phyloP scores from a whole-genome alignment of 2,888 invertebrate species.

The Sesia apiformis region DNA sequence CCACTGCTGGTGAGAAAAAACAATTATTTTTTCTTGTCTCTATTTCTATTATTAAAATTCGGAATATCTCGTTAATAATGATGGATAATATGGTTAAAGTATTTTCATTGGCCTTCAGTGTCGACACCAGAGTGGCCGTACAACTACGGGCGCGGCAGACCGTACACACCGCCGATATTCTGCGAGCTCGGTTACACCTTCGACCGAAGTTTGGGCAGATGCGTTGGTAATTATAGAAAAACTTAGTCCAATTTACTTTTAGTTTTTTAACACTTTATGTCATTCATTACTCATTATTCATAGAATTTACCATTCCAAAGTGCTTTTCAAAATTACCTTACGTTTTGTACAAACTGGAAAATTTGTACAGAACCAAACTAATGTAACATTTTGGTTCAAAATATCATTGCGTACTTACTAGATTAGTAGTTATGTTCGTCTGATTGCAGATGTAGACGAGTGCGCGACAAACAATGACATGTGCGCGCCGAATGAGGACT shows the following conservation, averaged over 20 bases:
- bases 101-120: background rate
- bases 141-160: conserved; percentile 14
- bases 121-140: conserved; percentile 20
- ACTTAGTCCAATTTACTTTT: too few relatives aligned
- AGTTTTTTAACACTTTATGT: too few relatives aligned
- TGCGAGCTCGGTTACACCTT: conserved; percentile 53
- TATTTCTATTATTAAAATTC: background rate
- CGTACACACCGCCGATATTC: conserved; percentile 19
- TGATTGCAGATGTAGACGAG: conserved; percentile 84
- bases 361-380: background rate
- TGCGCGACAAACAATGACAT: conserved; percentile 73
- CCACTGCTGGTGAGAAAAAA: conserved; percentile 14
- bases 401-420: too few relatives aligned
- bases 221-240: conserved; percentile 40
- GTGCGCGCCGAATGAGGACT: conserved; percentile 59
- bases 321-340: too few relatives aligned
- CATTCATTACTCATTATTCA: too few relatives aligned
- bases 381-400: too few relatives aligned
- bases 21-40: background rate
- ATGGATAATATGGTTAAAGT: too few relatives aligned
- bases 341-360: background rate
- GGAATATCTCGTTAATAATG: too few relatives aligned
- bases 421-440: too few relatives aligned
- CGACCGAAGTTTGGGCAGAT: conserved; percentile 29
- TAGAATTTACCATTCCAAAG: too few relatives aligned